phyloP scores from a whole-genome alignment of 1,140 invertebrate species.

The Neodiprion lecontei region DNA sequence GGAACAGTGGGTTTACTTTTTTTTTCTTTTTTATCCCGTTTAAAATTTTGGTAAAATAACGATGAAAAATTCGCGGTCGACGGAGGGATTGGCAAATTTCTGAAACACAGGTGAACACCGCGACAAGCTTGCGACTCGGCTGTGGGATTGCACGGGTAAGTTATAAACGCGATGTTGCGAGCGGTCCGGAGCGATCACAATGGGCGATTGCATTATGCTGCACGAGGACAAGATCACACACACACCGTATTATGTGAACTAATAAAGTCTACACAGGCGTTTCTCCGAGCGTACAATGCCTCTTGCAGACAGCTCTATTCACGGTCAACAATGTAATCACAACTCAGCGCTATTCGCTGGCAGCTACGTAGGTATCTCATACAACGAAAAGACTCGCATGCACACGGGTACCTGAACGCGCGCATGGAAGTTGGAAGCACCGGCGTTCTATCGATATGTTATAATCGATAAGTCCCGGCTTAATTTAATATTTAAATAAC shows the following conservation, averaged over 20 bases:
- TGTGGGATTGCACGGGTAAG: background rate
- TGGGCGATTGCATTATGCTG: constrained; percentile 42
- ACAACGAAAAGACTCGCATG: constrained; percentile 15
- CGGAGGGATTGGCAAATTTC: no score
- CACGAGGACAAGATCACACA: constrained; percentile 4
- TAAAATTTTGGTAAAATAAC: no score
- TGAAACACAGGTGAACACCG: no score
- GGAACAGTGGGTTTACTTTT: no score
- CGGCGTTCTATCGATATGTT: constrained; percentile 16
- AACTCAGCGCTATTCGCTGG: constrained; percentile 49
- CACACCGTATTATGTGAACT: constrained; percentile 2
- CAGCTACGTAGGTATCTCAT: constrained; percentile 29
- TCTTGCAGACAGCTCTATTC: constrained; percentile 41
- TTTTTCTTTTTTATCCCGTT: no score
- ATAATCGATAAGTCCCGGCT: constrained; percentile 11
- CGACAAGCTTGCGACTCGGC: background rate
- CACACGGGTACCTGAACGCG: constrained; percentile 29
- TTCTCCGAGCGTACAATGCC: background rate
- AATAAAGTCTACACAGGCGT: constrained; percentile 10
- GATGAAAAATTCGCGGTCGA: no score
- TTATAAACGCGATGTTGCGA: background rate
- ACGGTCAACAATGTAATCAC: constrained; percentile 52
- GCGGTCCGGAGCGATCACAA: constrained; percentile 35
- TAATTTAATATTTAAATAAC: constrained; percentile 15
- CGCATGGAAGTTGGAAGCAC: constrained; percentile 31